Evolutionary conservation across 1,140 invertebrate genomes (phyloP).

Genomic region (Cecropterus lyciades): DNA sequence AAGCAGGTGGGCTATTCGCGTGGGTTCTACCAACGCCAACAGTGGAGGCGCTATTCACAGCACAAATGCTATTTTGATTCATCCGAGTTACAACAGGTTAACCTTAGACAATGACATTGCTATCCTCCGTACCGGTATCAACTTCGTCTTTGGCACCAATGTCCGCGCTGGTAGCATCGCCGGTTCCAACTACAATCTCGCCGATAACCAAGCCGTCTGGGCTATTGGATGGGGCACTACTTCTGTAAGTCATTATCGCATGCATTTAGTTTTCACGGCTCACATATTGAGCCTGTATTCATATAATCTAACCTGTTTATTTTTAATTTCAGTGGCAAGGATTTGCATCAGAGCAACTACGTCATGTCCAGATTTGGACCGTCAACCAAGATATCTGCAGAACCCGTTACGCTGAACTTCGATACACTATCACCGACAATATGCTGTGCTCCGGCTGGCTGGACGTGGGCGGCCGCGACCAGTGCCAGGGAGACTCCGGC

Average conservation of each 20-base stretch:
- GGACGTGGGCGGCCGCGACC: slow-evolving; percentile 40
- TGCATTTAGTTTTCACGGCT: too few relatives aligned
- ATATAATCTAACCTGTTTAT: too few relatives aligned
- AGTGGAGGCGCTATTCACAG: slow-evolving; percentile 36
- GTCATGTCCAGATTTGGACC: slow-evolving; percentile 47
- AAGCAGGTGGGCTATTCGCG: slow-evolving; percentile 23
- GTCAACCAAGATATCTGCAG: slow-evolving; percentile 44
- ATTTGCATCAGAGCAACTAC: slow-evolving; percentile 43
- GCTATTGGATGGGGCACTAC: slow-evolving; percentile 47
- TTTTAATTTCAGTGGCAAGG: too few relatives aligned
- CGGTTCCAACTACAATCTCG: slow-evolving; percentile 42
- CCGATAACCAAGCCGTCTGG: slow-evolving; percentile 43
- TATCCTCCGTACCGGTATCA: slow-evolving; percentile 21
- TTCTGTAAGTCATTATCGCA: slow-evolving; percentile 49
- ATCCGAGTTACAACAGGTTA: slow-evolving; percentile 22
- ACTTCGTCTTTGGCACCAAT: slow-evolving; percentile 58
- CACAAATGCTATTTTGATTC: slow-evolving; percentile 1
- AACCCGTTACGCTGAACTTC: slow-evolving; percentile 44
- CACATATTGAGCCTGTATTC: too few relatives aligned
- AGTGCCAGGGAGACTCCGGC: slow-evolving; percentile 42
- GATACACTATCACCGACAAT: slow-evolving; percentile 1
- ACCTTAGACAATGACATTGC: slow-evolving; percentile 44
- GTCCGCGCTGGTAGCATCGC: slow-evolving; percentile 38
- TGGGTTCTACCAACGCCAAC: slow-evolving; percentile 39
- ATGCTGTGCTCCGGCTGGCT: slow-evolving; percentile 16